Evolutionary conservation across 2,888 invertebrate species (phyloP).

Genomic region (Prosapia bicincta): DNA sequence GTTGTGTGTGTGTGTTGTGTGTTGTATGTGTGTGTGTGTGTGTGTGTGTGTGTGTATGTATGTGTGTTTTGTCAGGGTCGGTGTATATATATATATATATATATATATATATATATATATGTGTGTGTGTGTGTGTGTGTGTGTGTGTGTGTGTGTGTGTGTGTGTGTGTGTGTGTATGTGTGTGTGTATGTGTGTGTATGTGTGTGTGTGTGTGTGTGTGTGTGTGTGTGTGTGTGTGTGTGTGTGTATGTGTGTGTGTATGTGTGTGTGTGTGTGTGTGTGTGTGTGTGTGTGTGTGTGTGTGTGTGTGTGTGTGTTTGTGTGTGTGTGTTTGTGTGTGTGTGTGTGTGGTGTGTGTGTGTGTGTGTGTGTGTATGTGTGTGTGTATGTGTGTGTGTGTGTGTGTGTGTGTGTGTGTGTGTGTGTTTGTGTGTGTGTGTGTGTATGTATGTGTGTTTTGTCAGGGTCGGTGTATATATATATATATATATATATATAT

Average conservation of each 20-base stretch:
- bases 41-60: too few species aligned
- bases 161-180: slow-evolving; percentile 12
- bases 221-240: slow-evolving; percentile 7
- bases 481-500: too few species aligned
- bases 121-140: slow-evolving; percentile 23
- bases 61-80: too few species aligned
- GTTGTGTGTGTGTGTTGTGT: too few species aligned
- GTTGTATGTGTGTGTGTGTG: too few species aligned
- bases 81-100: neutral
- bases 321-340: too few species aligned
- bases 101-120: slow-evolving; percentile 7
- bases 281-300: neutral
- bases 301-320: too few species aligned
- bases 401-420: neutral
- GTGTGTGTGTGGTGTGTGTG: too few species aligned
- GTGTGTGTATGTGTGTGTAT: slow-evolving; percentile 17
- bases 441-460: too few species aligned
- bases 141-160: too few species aligned
- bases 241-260: neutral
- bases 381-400: neutral
- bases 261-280: neutral
- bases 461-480: too few species aligned
- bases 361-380: neutral
- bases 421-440: neutral
- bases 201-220: slow-evolving; percentile 21